Evolutionary conservation across 2,888 invertebrate genomes (phyloP).

Genomic region (Rhopalosiphum nymphaeae): DNA sequence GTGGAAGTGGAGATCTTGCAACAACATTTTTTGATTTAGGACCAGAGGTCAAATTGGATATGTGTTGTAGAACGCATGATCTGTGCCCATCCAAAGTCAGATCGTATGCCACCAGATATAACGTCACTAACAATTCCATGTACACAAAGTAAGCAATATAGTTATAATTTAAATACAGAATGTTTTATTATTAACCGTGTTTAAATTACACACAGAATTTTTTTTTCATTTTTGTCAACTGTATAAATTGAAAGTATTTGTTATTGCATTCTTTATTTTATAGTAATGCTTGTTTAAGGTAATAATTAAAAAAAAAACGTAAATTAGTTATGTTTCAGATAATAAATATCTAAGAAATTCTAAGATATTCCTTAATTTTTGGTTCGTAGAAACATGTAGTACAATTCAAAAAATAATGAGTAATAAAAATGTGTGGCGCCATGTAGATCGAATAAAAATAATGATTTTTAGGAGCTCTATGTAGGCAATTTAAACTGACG

Average conservation of each 20-base stretch:
- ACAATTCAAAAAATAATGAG: not conserved
- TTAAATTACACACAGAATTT: not conserved
- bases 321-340: not conserved
- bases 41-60: conserved; percentile 78
- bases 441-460: not conserved
- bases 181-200: not conserved
- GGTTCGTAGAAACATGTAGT: not conserved
- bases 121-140: conserved; percentile 85
- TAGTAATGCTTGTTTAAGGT: not conserved
- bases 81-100: conserved; percentile 86
- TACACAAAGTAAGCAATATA: conserved; percentile 79
- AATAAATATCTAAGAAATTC: not conserved
- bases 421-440: not conserved
- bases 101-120: conserved; percentile 81
- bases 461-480: not conserved
- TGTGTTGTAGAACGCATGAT: conserved; percentile 91
- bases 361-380: too few species aligned
- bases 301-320: not conserved
- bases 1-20: conserved; percentile 91
- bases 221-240: not conserved
- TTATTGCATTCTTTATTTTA: not conserved
- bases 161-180: not conserved
- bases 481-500: not conserved
- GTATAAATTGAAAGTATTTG: not conserved
- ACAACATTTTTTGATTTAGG: conserved; percentile 88